Conservation (phyloP, 1,140 invertebrate species). For the Ips typographus region DNA sequence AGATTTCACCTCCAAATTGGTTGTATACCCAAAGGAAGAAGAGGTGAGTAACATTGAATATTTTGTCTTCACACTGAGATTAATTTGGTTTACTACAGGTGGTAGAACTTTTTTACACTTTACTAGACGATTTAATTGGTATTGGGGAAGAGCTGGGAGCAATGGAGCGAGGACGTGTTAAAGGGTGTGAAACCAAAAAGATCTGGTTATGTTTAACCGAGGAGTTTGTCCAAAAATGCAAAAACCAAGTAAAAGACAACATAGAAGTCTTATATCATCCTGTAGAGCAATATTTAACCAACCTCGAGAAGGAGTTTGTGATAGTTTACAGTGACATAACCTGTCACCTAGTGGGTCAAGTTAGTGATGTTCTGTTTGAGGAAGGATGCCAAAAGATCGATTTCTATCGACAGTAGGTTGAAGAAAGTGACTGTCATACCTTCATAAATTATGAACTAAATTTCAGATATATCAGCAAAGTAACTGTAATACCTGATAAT, state of each 20-base stretch:
- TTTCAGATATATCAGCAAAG: slow-evolving; percentile 35
- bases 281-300: slow-evolving; percentile 33
- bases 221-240: slow-evolving; percentile 39
- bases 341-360: slow-evolving; percentile 21
- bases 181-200: slow-evolving; percentile 33
- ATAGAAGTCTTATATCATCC: slow-evolving; percentile 38
- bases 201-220: slow-evolving; percentile 40
- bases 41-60: slow-evolving; percentile 1
- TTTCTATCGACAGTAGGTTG: slow-evolving; percentile 25
- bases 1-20: slow-evolving; percentile 32
- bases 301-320: slow-evolving; percentile 31
- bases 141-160: slow-evolving; percentile 31
- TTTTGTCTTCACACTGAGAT: too few species aligned
- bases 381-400: slow-evolving; percentile 41
- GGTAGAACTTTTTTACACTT: slow-evolving; percentile 25
- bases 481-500: slow-evolving; percentile 39
- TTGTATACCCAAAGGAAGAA: slow-evolving; percentile 32
- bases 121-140: slow-evolving; percentile 37
- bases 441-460: background rate
- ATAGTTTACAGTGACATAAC: slow-evolving; percentile 37
- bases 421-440: background rate
- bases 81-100: slow-evolving; percentile 15
- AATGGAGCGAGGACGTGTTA: slow-evolving; percentile 39
- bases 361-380: slow-evolving; percentile 39
- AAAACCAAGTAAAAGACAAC: slow-evolving; percentile 33